phyloP scores from a whole-genome alignment of 2,797 vertebrate species.

The Urophycis tenuis region DNA sequence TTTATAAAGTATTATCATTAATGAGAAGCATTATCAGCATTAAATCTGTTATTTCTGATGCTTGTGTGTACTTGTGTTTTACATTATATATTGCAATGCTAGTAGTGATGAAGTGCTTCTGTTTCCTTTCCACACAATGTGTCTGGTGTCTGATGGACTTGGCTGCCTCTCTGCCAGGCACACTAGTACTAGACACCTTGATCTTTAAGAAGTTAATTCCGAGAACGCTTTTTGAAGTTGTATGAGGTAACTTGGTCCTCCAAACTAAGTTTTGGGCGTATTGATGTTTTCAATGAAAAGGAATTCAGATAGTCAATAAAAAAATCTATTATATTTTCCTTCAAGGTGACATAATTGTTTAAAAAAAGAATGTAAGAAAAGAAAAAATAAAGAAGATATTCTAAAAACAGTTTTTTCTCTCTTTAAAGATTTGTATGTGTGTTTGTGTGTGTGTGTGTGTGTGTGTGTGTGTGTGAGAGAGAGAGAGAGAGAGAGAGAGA shows the following conservation, averaged over 20 bases:
- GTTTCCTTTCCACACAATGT: conserved; percentile 6
- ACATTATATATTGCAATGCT: no score
- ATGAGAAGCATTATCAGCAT: no score
- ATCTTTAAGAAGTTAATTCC: conserved; percentile 13
- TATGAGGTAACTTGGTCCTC: conserved; percentile 26
- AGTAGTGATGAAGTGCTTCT: background rate
- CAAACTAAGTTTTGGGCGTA: conserved; percentile 4
- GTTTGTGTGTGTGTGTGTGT: conserved; percentile 24
- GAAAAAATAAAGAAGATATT: conserved; percentile 54
- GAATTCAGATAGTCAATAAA: conserved; percentile 41
- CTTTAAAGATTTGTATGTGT: conserved; percentile 23
- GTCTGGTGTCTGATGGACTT: conserved; percentile 12
- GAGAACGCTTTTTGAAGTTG: conserved; percentile 33
- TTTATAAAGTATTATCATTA: no score
- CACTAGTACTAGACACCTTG: conserved; percentile 11
- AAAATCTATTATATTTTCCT: conserved; percentile 57
- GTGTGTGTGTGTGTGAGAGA: conserved; percentile 15
- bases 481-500: conserved; percentile 9
- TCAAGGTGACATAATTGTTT: conserved; percentile 63
- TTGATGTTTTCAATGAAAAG: conserved; percentile 32
- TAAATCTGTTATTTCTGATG: no score
- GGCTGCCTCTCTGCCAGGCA: conserved; percentile 10
- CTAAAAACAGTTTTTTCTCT: conserved; percentile 55
- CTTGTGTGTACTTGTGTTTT: no score
- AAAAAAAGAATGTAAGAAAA: no score